Conservation (phyloP, 1,140 invertebrate genomes). For the Saccostrea glomerata region DNA sequence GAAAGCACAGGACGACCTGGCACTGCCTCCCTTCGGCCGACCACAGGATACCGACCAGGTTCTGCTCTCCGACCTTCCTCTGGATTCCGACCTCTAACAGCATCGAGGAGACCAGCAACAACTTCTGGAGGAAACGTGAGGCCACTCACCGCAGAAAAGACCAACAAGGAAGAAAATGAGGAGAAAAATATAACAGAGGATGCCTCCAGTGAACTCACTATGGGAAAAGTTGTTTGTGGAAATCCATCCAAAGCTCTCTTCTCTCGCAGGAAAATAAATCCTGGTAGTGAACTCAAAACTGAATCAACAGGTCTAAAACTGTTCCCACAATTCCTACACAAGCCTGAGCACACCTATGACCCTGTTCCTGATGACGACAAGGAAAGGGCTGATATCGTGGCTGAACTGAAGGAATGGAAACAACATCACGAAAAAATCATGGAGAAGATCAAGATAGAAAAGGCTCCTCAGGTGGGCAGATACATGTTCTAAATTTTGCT, state of each 20-base stretch:
- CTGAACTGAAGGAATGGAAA: conserved; percentile 75
- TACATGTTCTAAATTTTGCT: background rate
- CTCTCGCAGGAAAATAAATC: conserved; percentile 62
- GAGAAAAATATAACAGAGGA: conserved; percentile 52
- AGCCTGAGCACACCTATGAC: conserved; percentile 67
- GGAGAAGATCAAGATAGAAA: conserved; percentile 64
- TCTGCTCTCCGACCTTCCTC: conserved; percentile 72
- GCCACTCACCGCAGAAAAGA: conserved; percentile 65
- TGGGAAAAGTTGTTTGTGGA: conserved; percentile 77
- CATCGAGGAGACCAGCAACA: conserved; percentile 59
- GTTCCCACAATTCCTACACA: conserved; percentile 63
- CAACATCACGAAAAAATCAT: conserved; percentile 74
- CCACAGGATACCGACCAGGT: conserved; percentile 73
- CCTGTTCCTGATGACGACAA: conserved; percentile 59
- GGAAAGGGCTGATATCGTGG: conserved; percentile 65
- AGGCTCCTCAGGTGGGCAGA: conserved; percentile 63
- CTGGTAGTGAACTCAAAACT: conserved; percentile 41
- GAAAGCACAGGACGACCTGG: conserved; percentile 61
- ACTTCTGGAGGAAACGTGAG: conserved; percentile 58
- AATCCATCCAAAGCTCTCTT: conserved; percentile 77
- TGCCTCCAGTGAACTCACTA: conserved; percentile 75
- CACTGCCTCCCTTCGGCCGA: conserved; percentile 67
- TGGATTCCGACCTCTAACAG: conserved; percentile 69
- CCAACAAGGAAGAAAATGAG: conserved; percentile 65
- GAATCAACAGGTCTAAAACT: conserved; percentile 49